Conservation (phyloP, 1,140 invertebrate species). For the Scaptomyza pallida region DNA sequence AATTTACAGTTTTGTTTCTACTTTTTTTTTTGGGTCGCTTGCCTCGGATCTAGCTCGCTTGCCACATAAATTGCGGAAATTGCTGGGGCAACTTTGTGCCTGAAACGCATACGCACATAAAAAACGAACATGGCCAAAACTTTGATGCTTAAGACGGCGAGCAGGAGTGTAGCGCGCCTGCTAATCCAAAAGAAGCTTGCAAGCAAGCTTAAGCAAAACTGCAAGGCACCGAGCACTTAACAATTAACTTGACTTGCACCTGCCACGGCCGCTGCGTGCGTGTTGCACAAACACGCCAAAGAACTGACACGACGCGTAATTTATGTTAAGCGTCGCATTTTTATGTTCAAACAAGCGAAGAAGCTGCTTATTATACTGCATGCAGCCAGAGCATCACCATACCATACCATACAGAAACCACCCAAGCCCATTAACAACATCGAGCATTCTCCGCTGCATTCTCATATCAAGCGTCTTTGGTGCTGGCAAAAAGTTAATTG, state of each 20-base stretch:
- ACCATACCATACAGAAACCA: no score
- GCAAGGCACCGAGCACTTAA: constrained; percentile 71
- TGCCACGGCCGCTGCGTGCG: constrained; percentile 25
- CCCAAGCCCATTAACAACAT: constrained; percentile 15
- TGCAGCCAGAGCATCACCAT: constrained; percentile 9
- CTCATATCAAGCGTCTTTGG: constrained; percentile 55
- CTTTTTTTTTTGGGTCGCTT: constrained; percentile 16
- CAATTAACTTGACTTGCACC: constrained; percentile 75
- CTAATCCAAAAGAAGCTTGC: constrained; percentile 59
- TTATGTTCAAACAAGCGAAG: constrained; percentile 80
- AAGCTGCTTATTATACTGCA: constrained; percentile 77
- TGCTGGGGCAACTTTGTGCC: constrained; percentile 66
- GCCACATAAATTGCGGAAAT: constrained; percentile 68
- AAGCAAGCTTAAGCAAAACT: constrained; percentile 43
- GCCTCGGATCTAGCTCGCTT: constrained; percentile 37
- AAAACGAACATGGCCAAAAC: constrained; percentile 64
- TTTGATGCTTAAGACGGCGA: constrained; percentile 40
- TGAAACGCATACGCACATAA: constrained; percentile 48
- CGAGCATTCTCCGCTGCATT: constrained; percentile 50
- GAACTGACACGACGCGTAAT: constrained; percentile 73
- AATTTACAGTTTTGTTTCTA: constrained; percentile 80
- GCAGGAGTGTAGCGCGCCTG: constrained; percentile 48
- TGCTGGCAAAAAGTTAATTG: constrained; percentile 78
- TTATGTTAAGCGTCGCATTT: constrained; percentile 80
- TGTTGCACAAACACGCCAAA: constrained; percentile 12